These are phyloP conservation scores for Goniozus legneri DNA, from an alignment of 1,140 invertebrate species.

Conservation along the genomic window DNA sequence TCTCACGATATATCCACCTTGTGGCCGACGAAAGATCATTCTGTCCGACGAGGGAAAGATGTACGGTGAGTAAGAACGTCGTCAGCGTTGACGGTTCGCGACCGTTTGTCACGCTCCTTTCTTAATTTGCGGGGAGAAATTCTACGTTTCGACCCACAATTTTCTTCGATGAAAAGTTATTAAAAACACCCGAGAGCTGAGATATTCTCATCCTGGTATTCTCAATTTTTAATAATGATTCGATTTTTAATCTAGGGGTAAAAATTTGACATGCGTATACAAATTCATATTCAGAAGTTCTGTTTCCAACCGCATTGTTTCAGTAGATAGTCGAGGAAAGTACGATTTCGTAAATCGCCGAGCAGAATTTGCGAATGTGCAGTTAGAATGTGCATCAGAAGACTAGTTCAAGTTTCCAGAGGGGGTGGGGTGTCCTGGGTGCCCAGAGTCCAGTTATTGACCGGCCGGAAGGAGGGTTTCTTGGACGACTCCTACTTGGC, in stretches of 20 bases:
- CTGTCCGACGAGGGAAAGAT: slow-evolving; percentile 99
- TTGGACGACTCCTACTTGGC: slow-evolving; percentile 30
- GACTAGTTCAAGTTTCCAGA: background rate
- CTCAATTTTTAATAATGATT: too few relatives aligned
- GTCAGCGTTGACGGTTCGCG: background rate
- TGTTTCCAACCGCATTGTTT: too few relatives aligned
- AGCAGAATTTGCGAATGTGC: background rate
- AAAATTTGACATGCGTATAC: too few relatives aligned
- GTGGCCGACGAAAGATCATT: slow-evolving; percentile 98
- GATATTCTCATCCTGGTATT: too few relatives aligned
- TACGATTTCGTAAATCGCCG: background rate
- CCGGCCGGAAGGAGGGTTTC: slow-evolving; percentile 38
- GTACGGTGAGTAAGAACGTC: slow-evolving; percentile 99
- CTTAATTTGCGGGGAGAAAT: background rate
- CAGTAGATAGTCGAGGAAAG: too few relatives aligned
- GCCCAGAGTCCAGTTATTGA: slow-evolving; percentile 52
- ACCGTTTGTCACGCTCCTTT: too few relatives aligned
- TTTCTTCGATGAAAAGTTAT: too few relatives aligned
- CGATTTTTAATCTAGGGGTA: too few relatives aligned
- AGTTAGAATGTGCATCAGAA: background rate
- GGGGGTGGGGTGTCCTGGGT: too few relatives aligned
- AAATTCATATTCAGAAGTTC: too few relatives aligned
- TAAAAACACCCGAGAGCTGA: too few relatives aligned
- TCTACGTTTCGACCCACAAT: background rate
- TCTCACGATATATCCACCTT: slow-evolving; percentile 98